Conservation (phyloP, 2,888 invertebrate genomes). For the Phragmatobia fuliginosa region DNA sequence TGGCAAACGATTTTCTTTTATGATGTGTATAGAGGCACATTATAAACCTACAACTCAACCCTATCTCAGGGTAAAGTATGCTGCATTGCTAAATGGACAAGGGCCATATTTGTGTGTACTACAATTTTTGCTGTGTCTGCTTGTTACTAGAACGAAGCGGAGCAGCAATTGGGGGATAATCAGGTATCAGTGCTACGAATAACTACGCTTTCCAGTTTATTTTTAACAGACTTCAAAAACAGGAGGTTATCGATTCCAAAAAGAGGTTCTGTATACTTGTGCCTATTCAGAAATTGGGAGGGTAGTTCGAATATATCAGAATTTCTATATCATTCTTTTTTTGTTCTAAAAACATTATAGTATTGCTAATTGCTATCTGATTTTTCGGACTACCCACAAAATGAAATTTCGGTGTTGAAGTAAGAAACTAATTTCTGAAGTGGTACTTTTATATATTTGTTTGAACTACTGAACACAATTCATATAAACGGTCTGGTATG, state of each 20-base stretch:
- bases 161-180: not conserved
- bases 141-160: constrained; percentile 21
- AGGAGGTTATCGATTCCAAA: constrained; percentile 1
- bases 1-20: not conserved
- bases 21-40: constrained; percentile 13
- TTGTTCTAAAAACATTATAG: constrained; percentile 9
- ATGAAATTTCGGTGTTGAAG: constrained; percentile 23
- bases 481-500: not conserved
- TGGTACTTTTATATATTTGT: constrained; percentile 17
- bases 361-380: constrained; percentile 8
- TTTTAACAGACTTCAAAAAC: constrained; percentile 6
- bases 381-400: not conserved
- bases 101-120: constrained; percentile 11
- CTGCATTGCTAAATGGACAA: not conserved
- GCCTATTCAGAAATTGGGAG: constrained; percentile 40
- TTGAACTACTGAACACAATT: constrained; percentile 10
- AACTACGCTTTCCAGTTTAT: constrained; percentile 18
- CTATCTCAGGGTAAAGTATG: constrained; percentile 19
- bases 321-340: not conserved
- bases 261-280: constrained; percentile 23
- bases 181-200: constrained; percentile 21
- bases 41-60: constrained; percentile 15
- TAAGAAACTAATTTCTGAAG: constrained; percentile 44
- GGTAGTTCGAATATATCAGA: constrained; percentile 34
- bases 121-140: constrained; percentile 19